A percentile compares a stretch with the other conserved stretches of the same genome.
phyloP scores from a whole-genome alignment of 2,113 vertebrate species.

The Nothocercus nigrocapillus region DNA sequence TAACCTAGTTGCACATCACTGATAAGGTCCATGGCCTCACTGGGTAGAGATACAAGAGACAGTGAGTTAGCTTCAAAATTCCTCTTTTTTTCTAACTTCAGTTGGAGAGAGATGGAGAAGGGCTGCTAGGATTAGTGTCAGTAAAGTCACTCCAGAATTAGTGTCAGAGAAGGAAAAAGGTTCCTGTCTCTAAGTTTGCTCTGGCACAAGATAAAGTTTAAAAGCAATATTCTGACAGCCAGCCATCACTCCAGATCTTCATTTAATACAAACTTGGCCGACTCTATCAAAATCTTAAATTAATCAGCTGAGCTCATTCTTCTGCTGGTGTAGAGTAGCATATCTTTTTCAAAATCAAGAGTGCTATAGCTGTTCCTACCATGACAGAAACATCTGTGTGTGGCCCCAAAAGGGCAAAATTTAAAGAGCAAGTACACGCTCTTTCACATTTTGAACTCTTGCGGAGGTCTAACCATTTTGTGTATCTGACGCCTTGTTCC shows the following conservation, averaged over 20 bases:
- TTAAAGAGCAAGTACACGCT: neutral
- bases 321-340: neutral
- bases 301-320: neutral
- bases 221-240: neutral
- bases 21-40: neutral
- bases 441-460: neutral
- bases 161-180: neutral
- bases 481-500: neutral
- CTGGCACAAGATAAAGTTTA: neutral
- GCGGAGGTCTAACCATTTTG: neutral
- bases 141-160: neutral
- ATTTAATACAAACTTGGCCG: neutral
- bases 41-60: neutral
- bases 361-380: neutral
- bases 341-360: neutral
- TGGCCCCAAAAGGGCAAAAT: neutral
- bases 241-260: neutral
- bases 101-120: neutral
- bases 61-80: neutral
- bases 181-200: neutral
- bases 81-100: neutral
- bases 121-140: neutral
- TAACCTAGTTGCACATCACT: fast-evolving
- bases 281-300: neutral
- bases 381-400: neutral